These are phyloP conservation scores for Diceros bicornis DNA, from an alignment of 2,797 vertebrate genomes.

Conservation along the genomic window DNA sequence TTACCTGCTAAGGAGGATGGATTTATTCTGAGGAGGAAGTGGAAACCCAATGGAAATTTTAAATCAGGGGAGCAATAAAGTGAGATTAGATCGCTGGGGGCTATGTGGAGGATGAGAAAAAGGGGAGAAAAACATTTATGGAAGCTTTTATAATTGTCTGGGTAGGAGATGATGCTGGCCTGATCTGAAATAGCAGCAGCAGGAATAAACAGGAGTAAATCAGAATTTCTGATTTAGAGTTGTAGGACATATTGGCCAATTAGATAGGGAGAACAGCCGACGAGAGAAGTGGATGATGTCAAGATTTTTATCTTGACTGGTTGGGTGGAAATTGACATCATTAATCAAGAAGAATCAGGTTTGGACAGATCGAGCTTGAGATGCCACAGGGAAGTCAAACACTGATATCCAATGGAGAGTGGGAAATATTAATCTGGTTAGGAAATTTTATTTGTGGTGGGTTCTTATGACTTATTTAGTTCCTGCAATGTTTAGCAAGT, in stretches of 20 bases:
- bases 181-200: neutral
- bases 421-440: neutral
- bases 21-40: neutral
- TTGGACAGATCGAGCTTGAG: neutral
- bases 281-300: neutral
- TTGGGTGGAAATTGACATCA: conserved; percentile 36
- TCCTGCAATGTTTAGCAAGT: neutral
- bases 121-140: neutral
- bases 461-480: neutral
- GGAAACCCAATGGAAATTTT: neutral
- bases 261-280: neutral
- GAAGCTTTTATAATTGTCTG: neutral
- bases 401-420: neutral
- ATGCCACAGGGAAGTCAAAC: neutral
- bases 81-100: neutral
- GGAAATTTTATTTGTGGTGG: neutral
- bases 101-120: neutral
- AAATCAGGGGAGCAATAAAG: neutral
- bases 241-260: neutral
- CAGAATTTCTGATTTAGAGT: conserved; percentile 23
- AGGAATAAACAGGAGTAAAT: neutral
- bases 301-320: conserved; percentile 27
- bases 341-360: conserved; percentile 56
- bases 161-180: neutral
- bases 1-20: neutral